Conservation (phyloP, 2,113 vertebrate genomes). For the Orcinus orca region DNA sequence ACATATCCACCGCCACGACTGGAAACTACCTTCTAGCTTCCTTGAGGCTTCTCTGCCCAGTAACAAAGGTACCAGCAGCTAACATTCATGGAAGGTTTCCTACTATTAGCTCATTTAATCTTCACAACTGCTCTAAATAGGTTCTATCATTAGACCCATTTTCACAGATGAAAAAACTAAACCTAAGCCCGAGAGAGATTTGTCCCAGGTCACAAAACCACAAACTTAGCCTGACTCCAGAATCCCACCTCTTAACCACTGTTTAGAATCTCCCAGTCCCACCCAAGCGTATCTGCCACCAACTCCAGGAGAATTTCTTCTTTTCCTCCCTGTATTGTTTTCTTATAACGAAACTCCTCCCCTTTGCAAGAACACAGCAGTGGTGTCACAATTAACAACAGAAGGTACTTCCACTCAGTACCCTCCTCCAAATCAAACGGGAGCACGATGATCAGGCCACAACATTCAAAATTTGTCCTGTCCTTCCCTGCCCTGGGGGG, state of each 20-base stretch:
- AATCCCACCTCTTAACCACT: background rate
- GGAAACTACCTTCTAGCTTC: background rate
- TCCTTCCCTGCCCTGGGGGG: background rate
- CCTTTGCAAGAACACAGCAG: background rate
- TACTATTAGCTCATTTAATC: background rate
- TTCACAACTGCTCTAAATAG: background rate
- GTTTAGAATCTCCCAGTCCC: background rate
- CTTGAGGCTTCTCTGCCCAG: background rate
- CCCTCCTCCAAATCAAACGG: background rate
- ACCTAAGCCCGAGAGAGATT: background rate
- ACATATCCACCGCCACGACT: background rate
- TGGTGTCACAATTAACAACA: background rate
- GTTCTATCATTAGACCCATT: background rate
- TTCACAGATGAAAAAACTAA: slow-evolving; percentile 17
- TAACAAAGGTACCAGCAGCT: background rate
- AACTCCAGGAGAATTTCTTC: background rate
- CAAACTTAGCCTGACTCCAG: background rate
- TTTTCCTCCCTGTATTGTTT: background rate
- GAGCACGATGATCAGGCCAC: background rate
- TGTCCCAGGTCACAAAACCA: slow-evolving; percentile 25
- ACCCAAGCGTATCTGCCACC: background rate
- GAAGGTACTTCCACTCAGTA: background rate
- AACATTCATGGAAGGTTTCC: background rate
- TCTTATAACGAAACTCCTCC: background rate
- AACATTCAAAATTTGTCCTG: background rate